Percentiles rank a stretch among this genome's conserved stretches.
Conservation (phyloP, 2,888 invertebrate species). For the Doris montereyensis region DNA sequence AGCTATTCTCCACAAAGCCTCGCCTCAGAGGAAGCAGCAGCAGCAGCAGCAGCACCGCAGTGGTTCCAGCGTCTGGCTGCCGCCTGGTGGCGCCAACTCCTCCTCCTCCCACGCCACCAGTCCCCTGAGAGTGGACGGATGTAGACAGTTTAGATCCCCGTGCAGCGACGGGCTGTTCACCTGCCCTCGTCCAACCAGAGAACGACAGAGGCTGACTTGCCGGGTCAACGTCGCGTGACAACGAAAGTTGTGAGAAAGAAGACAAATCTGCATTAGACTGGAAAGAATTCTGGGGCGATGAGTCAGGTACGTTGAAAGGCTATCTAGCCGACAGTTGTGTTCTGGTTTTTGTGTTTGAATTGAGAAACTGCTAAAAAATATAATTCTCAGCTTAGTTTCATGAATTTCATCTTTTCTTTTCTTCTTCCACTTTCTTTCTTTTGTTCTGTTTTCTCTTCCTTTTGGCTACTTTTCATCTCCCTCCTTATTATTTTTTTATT, state of each 20-base stretch:
- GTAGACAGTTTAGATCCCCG: constrained; percentile 37
- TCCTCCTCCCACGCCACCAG: too few species aligned
- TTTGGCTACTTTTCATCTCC: too few species aligned
- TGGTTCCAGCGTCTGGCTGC: background rate
- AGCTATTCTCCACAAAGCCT: background rate
- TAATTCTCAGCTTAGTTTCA: too few species aligned
- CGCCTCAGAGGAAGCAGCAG: background rate
- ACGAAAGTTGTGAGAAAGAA: constrained; percentile 10
- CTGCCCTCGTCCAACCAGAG: background rate
- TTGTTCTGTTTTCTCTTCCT: too few species aligned
- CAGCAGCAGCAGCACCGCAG: background rate
- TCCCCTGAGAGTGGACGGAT: constrained; percentile 17
- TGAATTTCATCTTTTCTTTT: too few species aligned
- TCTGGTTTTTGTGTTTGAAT: background rate
- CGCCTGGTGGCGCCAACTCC: background rate
- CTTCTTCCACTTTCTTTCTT: too few species aligned
- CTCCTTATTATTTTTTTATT: too few species aligned
- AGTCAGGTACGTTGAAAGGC: too few species aligned
- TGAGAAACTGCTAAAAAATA: background rate
- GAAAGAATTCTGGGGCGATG: constrained; percentile 33
- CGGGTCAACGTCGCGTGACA: background rate
- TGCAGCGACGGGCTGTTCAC: constrained; percentile 28
- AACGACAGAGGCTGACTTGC: background rate
- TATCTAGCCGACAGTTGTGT: too few species aligned
- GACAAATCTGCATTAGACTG: constrained; percentile 18